These are phyloP conservation scores for Himantopus leucocephalus DNA, from an alignment of 2,113 vertebrate species.

Conservation along the genomic window DNA sequence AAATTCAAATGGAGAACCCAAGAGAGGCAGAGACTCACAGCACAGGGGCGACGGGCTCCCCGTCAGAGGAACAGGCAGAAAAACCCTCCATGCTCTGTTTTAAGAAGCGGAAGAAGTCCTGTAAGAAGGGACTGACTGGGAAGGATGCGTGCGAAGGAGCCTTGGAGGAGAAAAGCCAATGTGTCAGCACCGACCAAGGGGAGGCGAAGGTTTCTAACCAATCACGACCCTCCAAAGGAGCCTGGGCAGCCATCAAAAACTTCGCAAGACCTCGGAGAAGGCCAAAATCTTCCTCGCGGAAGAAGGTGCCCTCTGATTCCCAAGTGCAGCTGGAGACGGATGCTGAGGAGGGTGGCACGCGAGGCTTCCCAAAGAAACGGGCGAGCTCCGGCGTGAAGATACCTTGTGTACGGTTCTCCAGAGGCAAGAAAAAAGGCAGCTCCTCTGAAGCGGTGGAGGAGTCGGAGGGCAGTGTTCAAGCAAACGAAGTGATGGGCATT, in stretches of 20 bases:
- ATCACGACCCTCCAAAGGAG: constrained; percentile 14
- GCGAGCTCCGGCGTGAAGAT: constrained; percentile 65
- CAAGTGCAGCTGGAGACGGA: constrained; percentile 60
- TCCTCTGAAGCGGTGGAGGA: constrained; percentile 62
- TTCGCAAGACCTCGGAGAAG: constrained; percentile 63
- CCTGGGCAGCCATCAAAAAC: constrained; percentile 75
- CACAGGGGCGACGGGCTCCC: not conserved
- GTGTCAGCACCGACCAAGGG: not conserved
- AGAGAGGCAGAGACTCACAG: constrained; percentile 19
- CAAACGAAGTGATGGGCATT: constrained; percentile 1
- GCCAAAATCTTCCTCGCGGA: constrained; percentile 48
- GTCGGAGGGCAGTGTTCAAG: constrained; percentile 23
- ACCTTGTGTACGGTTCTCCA: constrained; percentile 74
- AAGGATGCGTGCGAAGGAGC: not conserved
- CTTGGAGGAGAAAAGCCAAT: not conserved
- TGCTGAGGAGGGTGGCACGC: not conserved
- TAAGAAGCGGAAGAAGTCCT: constrained; percentile 75
- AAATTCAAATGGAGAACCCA: constrained; percentile 72
- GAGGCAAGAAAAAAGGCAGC: constrained; percentile 52
- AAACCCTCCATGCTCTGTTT: constrained; percentile 76
- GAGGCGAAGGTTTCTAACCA: not conserved
- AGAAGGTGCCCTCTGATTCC: constrained; percentile 12
- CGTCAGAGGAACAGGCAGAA: constrained; percentile 16
- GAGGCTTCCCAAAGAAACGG: constrained; percentile 50
- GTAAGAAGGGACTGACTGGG: not conserved